Conservation (phyloP, 92 coral and sea anemone species). For the Pocillopora meandrina region DNA sequence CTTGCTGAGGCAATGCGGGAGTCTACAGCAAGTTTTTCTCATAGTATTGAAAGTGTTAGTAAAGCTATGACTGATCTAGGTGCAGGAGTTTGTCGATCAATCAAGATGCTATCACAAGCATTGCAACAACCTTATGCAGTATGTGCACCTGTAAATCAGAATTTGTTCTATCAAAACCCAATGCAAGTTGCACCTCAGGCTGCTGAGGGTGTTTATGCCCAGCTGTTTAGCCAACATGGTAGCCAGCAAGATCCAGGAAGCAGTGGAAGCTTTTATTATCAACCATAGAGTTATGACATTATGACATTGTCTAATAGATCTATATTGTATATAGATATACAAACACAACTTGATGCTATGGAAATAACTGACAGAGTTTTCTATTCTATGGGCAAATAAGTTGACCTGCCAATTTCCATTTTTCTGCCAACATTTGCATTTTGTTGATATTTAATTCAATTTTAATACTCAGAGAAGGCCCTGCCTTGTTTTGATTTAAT, state of each 20-base stretch:
- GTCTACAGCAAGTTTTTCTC: too few species aligned
- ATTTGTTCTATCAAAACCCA: conserved; percentile 44
- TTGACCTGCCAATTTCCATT: too few species aligned
- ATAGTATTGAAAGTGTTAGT: conserved; percentile 50
- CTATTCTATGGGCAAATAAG: too few species aligned
- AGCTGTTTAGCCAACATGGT: conserved; percentile 28
- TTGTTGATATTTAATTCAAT: too few species aligned
- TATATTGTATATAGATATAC: background rate
- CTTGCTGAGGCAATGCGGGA: conserved; percentile 50
- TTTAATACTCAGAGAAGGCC: too few species aligned
- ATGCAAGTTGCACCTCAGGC: conserved; percentile 29
- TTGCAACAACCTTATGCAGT: conserved; percentile 45
- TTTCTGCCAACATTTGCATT: too few species aligned
- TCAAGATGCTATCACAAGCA: conserved; percentile 63
- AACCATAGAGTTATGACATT: conserved; percentile 13
- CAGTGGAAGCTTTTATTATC: conserved; percentile 30
- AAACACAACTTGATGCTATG: conserved; percentile 18
- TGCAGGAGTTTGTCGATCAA: conserved; percentile 57
- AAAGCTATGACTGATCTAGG: conserved; percentile 56
- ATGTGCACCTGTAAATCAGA: conserved; percentile 48
- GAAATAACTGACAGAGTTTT: conserved; percentile 9
- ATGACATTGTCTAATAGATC: too few species aligned
- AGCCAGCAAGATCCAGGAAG: conserved; percentile 45
- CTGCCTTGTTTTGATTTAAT: too few species aligned
- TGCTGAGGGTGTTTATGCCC: conserved; percentile 9